Evolutionary conservation across 1,140 invertebrate genomes (phyloP), one percentile per base, ranked within the genome.

Genomic region (Whitmania pigra): DNA sequence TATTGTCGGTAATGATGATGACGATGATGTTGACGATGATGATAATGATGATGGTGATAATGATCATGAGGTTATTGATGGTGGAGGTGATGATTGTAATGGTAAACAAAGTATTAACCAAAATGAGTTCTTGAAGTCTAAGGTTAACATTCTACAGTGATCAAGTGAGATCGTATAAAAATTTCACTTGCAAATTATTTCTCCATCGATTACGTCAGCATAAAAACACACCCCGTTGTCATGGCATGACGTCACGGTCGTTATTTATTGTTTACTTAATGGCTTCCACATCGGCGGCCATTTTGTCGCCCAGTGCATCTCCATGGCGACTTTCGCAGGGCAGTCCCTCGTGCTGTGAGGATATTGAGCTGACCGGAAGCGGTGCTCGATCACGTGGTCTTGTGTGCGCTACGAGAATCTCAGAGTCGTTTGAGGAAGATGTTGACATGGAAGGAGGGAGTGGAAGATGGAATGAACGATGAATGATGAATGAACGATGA

Each of bases 21-120:
- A 36, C 18, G 17, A 36, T 71, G 69, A 22, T 71, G 69, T 11
- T 55, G 69, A 55, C 31, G 69, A 71, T 71, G 69, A 67, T 71
- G 69, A 20, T 71, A 13, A 36, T 18, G 36, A 36, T 55, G 17
- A 36, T 71, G 69, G n/a, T 71, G 69, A 25, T 71, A 53, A 57
- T 57, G 69, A 57, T 71, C 53, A 57, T 71, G 69, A 22, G 63
- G 49, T 6, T 71, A 27, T 17, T 71, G 71, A 53, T 71, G 71
- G 40, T 25, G n/a, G 25, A 2, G 25, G 20, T 70, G 40, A 5
- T 70, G 40, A 53, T 70, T 5, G 53, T 70, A 20, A 43, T 70
- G 27, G 17, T 49, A 29, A n/a, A n/a, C n/a, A n/a, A n/a, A n/a
- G 40, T 7, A 15, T 53, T 36, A 36, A 2, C 31, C 43, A 11